Base-by-base conservation (phyloP, 1,140 invertebrate genomes). In the Eupeodes corollae region DNA sequence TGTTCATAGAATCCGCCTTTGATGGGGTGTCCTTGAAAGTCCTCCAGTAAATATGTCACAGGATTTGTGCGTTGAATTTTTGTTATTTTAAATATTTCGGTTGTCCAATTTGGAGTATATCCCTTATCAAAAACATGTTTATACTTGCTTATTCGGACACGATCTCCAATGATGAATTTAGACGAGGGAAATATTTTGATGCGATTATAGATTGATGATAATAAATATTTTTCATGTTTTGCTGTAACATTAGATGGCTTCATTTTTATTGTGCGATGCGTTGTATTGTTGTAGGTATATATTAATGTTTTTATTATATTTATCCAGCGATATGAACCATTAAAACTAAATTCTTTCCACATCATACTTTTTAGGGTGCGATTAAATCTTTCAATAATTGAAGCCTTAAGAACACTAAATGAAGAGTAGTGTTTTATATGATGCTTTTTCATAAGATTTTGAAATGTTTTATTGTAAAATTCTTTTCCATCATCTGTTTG, bases 331-430 rank as follows among this genome's bases (percentile, higher is more conserved):
- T n/a, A n/a, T n/a, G n/a, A n/a, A n/a, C n/a, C n/a, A n/a, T n/a
- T n/a, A n/a, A n/a, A n/a, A n/a, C n/a, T n/a, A n/a, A 75, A 73
- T 54, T 70, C 46, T 53, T 59, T 62, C 52, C 56, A 75, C 52
- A 74, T 61, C 55, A 61, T 67, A 15, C 46, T 52, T 63, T 73
- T 74, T 40, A n/a, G n/a, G 16, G 68, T 74, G 51, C 67, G 50
- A 56, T 71, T 71, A 44, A 73, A 70, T 46, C 72, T 41, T 58
- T 74, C 73, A 38, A 66, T 61, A 44, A 73, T 60, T 13, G 63
- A 57, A 9, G 69, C 70, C 62, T 75, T 76, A 34, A 61, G 59
- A 38, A 55, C 55, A 47, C 55, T 63, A 56, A 59, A 68, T 11
- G 68, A 69, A 5, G 56, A 66, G 52, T 70, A 73, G 49, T 70